Conservation (phyloP, 2,888 invertebrate genomes). For the Cerastis leucographa region DNA sequence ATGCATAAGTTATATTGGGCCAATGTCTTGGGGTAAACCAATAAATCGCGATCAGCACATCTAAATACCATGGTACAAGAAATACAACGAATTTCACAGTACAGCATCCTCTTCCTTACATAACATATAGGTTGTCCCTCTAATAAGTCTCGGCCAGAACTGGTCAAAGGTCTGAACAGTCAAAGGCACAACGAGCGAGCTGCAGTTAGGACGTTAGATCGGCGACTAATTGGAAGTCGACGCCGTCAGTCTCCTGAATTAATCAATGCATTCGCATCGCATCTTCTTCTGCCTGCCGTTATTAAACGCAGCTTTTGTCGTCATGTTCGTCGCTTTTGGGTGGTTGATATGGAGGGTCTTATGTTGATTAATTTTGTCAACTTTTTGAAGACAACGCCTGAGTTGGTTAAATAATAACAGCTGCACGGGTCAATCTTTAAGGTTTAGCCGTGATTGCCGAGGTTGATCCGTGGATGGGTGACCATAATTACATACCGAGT, state of each 20-base stretch:
- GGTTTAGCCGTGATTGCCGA: too few relatives aligned
- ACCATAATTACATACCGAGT: too few relatives aligned
- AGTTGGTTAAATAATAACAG: too few relatives aligned
- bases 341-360: neutral
- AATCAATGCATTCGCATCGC: slow-evolving; percentile 46
- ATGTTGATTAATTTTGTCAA: neutral
- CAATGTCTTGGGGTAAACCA: too few relatives aligned
- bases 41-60: too few relatives aligned
- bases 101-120: too few relatives aligned
- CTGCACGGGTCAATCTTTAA: too few relatives aligned
- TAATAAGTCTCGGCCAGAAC: slow-evolving; percentile 24
- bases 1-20: too few relatives aligned
- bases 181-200: slow-evolving; percentile 47
- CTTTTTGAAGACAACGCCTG: neutral
- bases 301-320: slow-evolving; percentile 24
- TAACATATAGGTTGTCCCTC: neutral
- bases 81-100: neutral
- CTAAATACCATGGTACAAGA: neutral
- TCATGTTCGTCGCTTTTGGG: slow-evolving; percentile 3
- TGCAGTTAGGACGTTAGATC: slow-evolving; percentile 47
- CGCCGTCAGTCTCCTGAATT: slow-evolving; percentile 37
- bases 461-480: too few relatives aligned
- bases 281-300: slow-evolving; percentile 31
- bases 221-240: slow-evolving; percentile 56
- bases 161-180: slow-evolving; percentile 43